Percentiles rank a stretch among this genome's conserved stretches.
Evolutionary conservation across 2,797 vertebrate genomes (phyloP).

Genomic region (Discoglossus pictus): DNA sequence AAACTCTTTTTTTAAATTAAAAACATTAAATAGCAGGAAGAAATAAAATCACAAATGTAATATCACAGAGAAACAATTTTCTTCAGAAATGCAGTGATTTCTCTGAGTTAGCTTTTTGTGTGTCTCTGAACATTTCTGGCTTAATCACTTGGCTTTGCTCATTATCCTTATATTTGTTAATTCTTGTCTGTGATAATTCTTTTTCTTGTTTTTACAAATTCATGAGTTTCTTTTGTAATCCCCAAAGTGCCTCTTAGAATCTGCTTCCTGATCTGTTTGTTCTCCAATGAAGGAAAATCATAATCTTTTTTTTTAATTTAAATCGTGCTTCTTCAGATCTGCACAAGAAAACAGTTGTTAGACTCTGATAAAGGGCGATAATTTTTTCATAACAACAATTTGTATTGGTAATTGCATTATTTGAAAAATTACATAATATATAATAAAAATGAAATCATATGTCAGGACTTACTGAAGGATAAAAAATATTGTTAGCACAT

Average conservation of each 20-base stretch:
- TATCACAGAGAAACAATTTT: background rate
- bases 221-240: constrained; percentile 46
- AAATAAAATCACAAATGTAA: constrained; percentile 25
- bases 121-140: constrained; percentile 9
- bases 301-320: constrained; percentile 11
- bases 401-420: too few relatives aligned
- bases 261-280: constrained; percentile 35
- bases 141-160: constrained; percentile 37
- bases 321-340: background rate
- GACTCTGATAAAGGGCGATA: too few relatives aligned
- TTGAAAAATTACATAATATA: too few relatives aligned
- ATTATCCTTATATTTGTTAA: constrained; percentile 50
- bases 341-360: background rate
- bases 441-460: too few relatives aligned
- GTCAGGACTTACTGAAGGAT: too few relatives aligned
- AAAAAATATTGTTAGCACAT: too few relatives aligned
- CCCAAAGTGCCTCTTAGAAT: constrained; percentile 9
- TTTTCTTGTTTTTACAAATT: constrained; percentile 41
- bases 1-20: rapidly evolving
- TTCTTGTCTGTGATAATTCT: constrained; percentile 31
- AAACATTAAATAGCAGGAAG: background rate
- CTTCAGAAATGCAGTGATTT: constrained; percentile 1
- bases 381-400: too few relatives aligned
- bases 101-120: constrained; percentile 14
- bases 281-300: constrained; percentile 27